These are phyloP conservation scores for Polydesmus complanatus DNA, from an alignment of 2,888 invertebrate genomes.

Conservation along the genomic window DNA sequence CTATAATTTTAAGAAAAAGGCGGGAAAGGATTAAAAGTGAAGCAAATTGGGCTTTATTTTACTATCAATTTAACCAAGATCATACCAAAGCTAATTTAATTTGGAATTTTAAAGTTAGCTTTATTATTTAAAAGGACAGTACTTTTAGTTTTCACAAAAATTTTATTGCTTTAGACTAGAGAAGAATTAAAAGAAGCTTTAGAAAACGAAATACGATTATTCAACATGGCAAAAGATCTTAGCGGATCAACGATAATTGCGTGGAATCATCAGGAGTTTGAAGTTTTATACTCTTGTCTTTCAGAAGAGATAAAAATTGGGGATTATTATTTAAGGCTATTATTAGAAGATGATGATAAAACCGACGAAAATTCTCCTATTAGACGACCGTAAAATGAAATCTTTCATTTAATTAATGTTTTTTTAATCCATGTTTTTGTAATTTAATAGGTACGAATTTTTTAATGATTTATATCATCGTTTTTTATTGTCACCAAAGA, in stretches of 20 bases:
- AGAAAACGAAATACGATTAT: slow-evolving; percentile 82
- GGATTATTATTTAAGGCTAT: slow-evolving; percentile 87
- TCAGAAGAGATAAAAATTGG: slow-evolving; percentile 96
- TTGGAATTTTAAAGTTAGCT: slow-evolving; percentile 85
- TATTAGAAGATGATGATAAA: slow-evolving; percentile 69
- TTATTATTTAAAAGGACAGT: background rate
- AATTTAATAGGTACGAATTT: slow-evolving; percentile 60
- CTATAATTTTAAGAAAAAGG: slow-evolving; percentile 78
- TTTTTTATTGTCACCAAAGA: slow-evolving; percentile 76
- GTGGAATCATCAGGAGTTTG: slow-evolving; percentile 98
- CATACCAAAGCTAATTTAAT: slow-evolving; percentile 92
- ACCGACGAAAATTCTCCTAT: slow-evolving; percentile 53
- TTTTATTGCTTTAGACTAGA: slow-evolving; percentile 51
- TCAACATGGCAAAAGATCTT: slow-evolving; percentile 77
- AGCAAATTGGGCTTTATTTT: slow-evolving; percentile 86
- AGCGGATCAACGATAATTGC: slow-evolving; percentile 52
- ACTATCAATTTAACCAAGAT: slow-evolving; percentile 85
- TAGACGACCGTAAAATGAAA: slow-evolving; percentile 64
- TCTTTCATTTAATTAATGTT: background rate
- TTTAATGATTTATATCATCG: slow-evolving; percentile 98
- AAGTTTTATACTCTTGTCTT: slow-evolving; percentile 83
- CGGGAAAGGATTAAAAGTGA: slow-evolving; percentile 73
- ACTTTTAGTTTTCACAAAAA: too few species aligned
- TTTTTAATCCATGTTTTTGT: slow-evolving; percentile 24
- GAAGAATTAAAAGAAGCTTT: slow-evolving; percentile 85